phyloP scores from a whole-genome alignment of 2,888 invertebrate species.

The Diabrotica balteata region DNA sequence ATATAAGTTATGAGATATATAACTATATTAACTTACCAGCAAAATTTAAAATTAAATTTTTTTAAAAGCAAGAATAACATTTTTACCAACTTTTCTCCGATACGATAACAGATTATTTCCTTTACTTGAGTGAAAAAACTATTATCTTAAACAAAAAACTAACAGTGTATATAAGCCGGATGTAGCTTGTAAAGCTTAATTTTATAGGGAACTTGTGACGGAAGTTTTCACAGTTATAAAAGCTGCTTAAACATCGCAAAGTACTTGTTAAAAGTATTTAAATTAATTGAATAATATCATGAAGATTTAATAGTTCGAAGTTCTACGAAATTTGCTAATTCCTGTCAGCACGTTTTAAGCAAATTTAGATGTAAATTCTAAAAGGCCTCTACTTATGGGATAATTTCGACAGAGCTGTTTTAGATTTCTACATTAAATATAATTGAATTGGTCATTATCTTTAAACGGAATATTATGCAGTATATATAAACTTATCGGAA shows the following conservation, averaged over 20 bases:
- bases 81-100: too few relatives aligned
- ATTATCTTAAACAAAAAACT: too few relatives aligned
- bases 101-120: too few relatives aligned
- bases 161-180: too few relatives aligned
- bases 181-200: conserved; percentile 20
- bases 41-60: too few relatives aligned
- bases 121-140: too few relatives aligned
- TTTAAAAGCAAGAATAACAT: too few relatives aligned
- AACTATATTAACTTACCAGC: too few relatives aligned
- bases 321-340: conserved; percentile 27
- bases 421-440: neutral
- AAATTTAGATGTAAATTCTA: conserved; percentile 26
- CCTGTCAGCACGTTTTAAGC: conserved; percentile 28
- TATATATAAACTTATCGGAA: too few relatives aligned
- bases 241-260: conserved; percentile 34
- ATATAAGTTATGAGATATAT: too few relatives aligned
- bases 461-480: too few relatives aligned
- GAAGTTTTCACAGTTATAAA: conserved; percentile 35
- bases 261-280: conserved; percentile 38
- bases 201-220: conserved; percentile 32
- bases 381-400: conserved; percentile 2
- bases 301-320: conserved; percentile 28
- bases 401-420: conserved; percentile 1
- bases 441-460: too few relatives aligned
- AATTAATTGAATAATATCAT: conserved; percentile 37